Base-by-base conservation (phyloP, 2,113 vertebrate genomes). In the Sisor rabdophorus region DNA sequence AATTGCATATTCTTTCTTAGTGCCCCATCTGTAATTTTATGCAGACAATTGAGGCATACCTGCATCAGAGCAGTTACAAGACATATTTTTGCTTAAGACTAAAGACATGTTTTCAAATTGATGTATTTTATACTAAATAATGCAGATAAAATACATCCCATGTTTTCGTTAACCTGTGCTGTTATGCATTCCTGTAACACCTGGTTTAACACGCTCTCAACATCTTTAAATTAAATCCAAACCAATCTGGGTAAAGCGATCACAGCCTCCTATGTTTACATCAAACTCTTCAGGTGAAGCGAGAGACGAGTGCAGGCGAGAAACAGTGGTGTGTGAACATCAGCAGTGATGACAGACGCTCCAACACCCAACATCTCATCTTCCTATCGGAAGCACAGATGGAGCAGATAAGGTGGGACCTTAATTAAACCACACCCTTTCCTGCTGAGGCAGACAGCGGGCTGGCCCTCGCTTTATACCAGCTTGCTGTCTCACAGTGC, bases 401-500 rank as follows among this genome's bases (percentile, higher is more conserved):
- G 80, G 81, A 84, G 84, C 70, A 78, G 84, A 85, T 85, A 81
- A 78, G 60, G 84, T 78, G 75, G 72, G 78, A 82, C 79, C 74
- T 76, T 87, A 89, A 89, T 89, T 80, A 88, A 84, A 75, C 76
- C 77, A 73, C 78, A 79, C 79, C 70, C 58, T 11, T 73, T 81
- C 86, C 87, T 52, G 61, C 83, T 81, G 84, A 82, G 85, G 58
- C 82, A 78, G 80, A 85, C 82, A 81, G 81, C 83, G 79, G 79
- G 79, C 83, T 70, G 61, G 81, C 73, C 82, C 69, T 75, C 65
- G 82, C 75, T 9, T 84, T 63, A 75, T 71, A 10, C 61, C 63
- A 79, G 82, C 83, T 83, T 55, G 55, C 17, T 87, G 88, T 84
- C 88, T 90, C 88, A 75, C 88, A 82, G 86, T 68, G 72, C 76